Evolutionary conservation across 2,113 vertebrate species (phyloP).

Genomic region (Mesitornis unicolor): DNA sequence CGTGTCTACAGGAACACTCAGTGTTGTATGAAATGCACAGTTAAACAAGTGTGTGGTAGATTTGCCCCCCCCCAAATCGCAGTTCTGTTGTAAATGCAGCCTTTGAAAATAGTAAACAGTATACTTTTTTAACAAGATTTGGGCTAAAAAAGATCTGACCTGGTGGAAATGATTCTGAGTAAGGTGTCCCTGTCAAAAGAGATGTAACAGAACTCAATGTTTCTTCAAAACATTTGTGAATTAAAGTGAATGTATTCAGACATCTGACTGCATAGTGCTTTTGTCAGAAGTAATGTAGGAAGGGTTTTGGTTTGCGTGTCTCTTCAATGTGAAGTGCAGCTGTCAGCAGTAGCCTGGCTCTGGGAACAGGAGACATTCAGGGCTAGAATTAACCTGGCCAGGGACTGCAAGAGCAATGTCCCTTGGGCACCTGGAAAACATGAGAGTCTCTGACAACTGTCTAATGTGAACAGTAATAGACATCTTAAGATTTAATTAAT

Average conservation of each 20-base stretch:
- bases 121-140: background rate
- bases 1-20: accelerated
- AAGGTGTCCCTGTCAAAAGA: background rate
- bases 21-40: background rate
- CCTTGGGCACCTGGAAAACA: background rate
- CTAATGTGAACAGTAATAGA: background rate
- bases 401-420: background rate
- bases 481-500: background rate
- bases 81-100: background rate
- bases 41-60: background rate
- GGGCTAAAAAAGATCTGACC: background rate
- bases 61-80: background rate
- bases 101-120: background rate
- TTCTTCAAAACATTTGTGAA: background rate
- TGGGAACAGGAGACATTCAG: background rate
- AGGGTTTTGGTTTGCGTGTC: background rate
- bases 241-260: accelerated
- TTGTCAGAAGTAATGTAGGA: background rate
- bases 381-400: background rate
- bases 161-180: background rate
- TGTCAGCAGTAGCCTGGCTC: background rate
- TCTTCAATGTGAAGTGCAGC: background rate
- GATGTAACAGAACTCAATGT: background rate
- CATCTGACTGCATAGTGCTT: background rate
- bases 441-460: background rate